Percentiles rank a stretch among this genome's conserved stretches.
These are phyloP conservation scores for Liparis tanakae DNA, from an alignment of 2,797 vertebrate species.

Conservation along the genomic window DNA sequence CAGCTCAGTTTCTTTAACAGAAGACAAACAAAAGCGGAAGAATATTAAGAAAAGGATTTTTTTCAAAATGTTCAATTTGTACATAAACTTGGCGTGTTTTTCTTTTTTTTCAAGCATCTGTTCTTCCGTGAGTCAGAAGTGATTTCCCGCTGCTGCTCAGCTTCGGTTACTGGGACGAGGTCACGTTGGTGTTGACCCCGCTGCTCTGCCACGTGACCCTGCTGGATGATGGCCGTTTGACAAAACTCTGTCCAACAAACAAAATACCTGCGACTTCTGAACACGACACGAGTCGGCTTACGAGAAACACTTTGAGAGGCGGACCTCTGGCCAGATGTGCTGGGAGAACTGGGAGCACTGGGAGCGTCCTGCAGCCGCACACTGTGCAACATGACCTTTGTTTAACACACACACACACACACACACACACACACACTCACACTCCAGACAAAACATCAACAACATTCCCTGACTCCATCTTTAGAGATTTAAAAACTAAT, in stretches of 20 bases:
- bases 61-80: background rate
- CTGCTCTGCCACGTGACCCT: conserved; percentile 14
- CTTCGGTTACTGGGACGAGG: conserved; percentile 20
- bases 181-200: conserved; percentile 26
- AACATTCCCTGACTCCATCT: background rate
- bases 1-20: background rate
- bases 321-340: conserved; percentile 47
- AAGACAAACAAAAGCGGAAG: background rate
- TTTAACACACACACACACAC: background rate
- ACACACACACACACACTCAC: background rate
- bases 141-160: conserved; percentile 26
- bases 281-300: conserved; percentile 6
- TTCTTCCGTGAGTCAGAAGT: conserved; percentile 13
- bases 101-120: background rate
- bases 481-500: background rate
- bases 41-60: background rate
- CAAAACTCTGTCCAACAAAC: conserved; percentile 32
- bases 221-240: conserved; percentile 40
- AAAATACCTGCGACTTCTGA: conserved; percentile 36
- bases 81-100: background rate
- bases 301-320: conserved; percentile 18
- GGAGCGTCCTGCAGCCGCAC: conserved; percentile 35
- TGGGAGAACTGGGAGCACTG: conserved; percentile 13
- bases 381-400: conserved; percentile 26
- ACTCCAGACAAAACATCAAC: background rate